These are phyloP conservation scores for Melanotaenia parkinsoni DNA, from an alignment of 2,797 vertebrate genomes.

Conservation along the genomic window DNA sequence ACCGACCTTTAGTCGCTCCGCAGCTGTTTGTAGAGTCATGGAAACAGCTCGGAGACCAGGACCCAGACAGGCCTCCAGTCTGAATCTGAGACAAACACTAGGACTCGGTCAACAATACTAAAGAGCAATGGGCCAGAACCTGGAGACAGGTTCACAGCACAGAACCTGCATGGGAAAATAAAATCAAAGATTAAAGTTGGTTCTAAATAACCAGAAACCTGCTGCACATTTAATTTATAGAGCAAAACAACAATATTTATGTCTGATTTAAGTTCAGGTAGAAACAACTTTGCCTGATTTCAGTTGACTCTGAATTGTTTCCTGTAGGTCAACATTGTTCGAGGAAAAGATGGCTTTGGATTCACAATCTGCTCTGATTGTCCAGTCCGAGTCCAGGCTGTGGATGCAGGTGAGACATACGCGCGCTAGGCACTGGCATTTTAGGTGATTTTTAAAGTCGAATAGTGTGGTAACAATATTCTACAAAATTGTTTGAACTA, in stretches of 20 bases:
- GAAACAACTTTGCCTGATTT: not conserved
- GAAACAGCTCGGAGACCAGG: constrained; percentile 48
- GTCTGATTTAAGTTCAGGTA: too few species aligned
- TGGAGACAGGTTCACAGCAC: too few species aligned
- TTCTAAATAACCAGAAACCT: too few species aligned
- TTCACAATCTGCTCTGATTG: constrained; percentile 95
- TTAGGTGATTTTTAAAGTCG: too few species aligned
- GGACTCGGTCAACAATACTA: constrained; percentile 5
- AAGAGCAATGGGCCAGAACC: not conserved
- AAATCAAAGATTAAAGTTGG: too few species aligned
- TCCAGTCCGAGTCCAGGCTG: constrained; percentile 91
- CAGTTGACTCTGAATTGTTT: not conserved
- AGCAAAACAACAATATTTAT: too few species aligned
- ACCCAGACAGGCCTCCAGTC: constrained; percentile 15
- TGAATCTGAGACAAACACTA: constrained; percentile 3
- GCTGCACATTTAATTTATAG: too few species aligned
- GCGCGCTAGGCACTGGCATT: too few species aligned
- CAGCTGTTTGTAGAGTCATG: constrained; percentile 57
- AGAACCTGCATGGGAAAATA: too few species aligned
- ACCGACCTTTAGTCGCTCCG: constrained; percentile 33
- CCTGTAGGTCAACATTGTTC: constrained; percentile 87
- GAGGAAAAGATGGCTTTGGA: constrained; percentile 92
- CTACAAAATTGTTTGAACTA: too few species aligned
- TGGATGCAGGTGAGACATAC: constrained; percentile 87
- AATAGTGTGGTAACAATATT: too few species aligned